Conservation (phyloP, 1,140 invertebrate genomes). For the Macrobrachium nipponense region DNA sequence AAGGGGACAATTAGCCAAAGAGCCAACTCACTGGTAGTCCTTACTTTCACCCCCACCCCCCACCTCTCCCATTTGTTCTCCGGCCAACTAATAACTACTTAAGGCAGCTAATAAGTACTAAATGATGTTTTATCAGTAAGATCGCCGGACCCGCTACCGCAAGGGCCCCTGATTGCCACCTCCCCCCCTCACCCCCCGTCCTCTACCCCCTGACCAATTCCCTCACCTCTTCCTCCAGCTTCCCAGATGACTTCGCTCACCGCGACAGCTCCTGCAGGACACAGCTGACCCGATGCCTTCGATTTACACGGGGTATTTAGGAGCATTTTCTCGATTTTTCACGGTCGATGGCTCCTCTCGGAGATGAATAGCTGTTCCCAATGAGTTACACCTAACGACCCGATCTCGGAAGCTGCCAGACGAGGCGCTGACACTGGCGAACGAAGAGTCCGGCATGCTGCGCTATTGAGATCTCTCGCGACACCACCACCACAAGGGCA, state of each 20-base stretch:
- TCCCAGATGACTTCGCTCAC: neutral
- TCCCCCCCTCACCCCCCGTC: neutral
- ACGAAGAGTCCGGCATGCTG: too few relatives aligned
- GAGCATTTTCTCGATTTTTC: too few relatives aligned
- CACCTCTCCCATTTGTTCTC: constrained; percentile 42
- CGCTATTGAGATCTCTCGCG: too few relatives aligned
- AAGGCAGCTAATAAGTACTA: constrained; percentile 54
- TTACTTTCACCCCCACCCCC: neutral
- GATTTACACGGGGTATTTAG: too few relatives aligned
- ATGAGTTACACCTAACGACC: too few relatives aligned
- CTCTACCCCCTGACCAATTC: neutral
- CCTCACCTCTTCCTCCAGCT: neutral
- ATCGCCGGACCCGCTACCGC: neutral
- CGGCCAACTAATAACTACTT: constrained; percentile 37
- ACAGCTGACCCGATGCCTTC: neutral
- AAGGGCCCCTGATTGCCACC: neutral
- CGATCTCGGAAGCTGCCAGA: too few relatives aligned
- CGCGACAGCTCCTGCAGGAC: neutral
- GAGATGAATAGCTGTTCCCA: too few relatives aligned
- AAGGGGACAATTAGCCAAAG: constrained; percentile 13
- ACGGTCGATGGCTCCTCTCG: too few relatives aligned
- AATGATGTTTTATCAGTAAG: constrained; percentile 45
- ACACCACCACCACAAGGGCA: too few relatives aligned
- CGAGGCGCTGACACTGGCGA: too few relatives aligned
- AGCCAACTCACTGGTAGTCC: constrained; percentile 7